Evolutionary conservation across 1,140 invertebrate species (phyloP).

Genomic region (Lethrus apterus): DNA sequence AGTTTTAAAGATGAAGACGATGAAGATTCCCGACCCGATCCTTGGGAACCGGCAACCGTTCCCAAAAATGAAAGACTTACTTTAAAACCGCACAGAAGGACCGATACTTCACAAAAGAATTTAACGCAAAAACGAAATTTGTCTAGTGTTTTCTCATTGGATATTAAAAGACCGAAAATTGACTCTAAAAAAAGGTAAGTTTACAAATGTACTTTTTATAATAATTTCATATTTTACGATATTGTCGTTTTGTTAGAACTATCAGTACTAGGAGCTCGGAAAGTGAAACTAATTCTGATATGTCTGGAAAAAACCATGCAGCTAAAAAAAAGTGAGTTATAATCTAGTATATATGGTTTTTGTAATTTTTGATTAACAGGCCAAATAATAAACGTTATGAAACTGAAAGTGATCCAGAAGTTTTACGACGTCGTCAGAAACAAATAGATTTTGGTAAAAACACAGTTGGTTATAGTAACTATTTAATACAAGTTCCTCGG

Average conservation of each 20-base stretch:
- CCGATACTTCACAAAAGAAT: not conserved
- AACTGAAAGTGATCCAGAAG: constrained; percentile 63
- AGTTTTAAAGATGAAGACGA: constrained; percentile 7
- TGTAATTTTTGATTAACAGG: no score
- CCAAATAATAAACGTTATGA: no score
- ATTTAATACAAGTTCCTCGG: constrained; percentile 64
- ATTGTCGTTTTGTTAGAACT: not conserved
- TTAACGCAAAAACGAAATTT: not conserved
- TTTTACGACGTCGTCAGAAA: constrained; percentile 76
- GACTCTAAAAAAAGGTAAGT: no score
- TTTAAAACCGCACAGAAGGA: not conserved
- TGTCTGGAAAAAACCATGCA: constrained; percentile 19
- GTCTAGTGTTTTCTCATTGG: no score
- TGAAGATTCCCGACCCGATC: not conserved
- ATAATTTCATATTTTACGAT: constrained; percentile 1
- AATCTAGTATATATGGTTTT: no score
- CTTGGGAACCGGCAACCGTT: constrained; percentile 2
- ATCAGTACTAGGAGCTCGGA: constrained; percentile 2
- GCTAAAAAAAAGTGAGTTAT: constrained; percentile 4
- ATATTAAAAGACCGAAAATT: no score
- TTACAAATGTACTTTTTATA: constrained; percentile 9
- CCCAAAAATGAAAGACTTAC: constrained; percentile 6
- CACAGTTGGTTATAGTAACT: constrained; percentile 80
- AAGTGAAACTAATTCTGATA: constrained; percentile 3
- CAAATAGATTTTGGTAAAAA: constrained; percentile 95